Percentiles rank a stretch among this genome's conserved stretches.
phyloP scores from a whole-genome alignment of 2,797 vertebrate species.

The Oryzias sinensis region DNA sequence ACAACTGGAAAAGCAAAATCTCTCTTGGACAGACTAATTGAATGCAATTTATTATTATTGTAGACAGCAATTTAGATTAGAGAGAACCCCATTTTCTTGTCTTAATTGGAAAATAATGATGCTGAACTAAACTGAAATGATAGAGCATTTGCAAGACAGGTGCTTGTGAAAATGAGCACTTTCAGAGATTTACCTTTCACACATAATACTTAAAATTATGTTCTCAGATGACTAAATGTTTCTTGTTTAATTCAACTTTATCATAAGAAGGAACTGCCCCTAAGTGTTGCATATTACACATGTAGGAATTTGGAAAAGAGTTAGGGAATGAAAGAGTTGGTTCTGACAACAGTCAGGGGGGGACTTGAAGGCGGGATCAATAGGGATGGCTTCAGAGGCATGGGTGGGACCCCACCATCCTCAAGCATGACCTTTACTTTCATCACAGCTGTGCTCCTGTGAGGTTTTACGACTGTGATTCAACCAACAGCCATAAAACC shows the following conservation, averaged over 20 bases:
- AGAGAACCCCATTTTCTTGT: neutral
- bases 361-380: too few species aligned
- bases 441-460: neutral
- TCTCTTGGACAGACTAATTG: neutral
- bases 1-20: slow-evolving; percentile 5
- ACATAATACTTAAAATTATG: neutral
- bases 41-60: neutral
- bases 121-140: neutral
- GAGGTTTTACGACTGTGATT: neutral
- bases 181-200: neutral
- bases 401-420: too few species aligned
- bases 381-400: too few species aligned
- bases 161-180: neutral
- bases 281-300: too few species aligned
- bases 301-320: too few species aligned
- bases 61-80: neutral
- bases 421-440: neutral
- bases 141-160: neutral
- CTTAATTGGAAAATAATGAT: neutral
- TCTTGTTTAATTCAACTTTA: neutral
- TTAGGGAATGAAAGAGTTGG: too few species aligned
- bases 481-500: neutral
- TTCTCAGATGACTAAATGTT: neutral
- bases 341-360: too few species aligned
- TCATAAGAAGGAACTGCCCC: too few species aligned